Conservation (phyloP, 2,888 invertebrate genomes). For the Zaprionus obscuricornis region DNA sequence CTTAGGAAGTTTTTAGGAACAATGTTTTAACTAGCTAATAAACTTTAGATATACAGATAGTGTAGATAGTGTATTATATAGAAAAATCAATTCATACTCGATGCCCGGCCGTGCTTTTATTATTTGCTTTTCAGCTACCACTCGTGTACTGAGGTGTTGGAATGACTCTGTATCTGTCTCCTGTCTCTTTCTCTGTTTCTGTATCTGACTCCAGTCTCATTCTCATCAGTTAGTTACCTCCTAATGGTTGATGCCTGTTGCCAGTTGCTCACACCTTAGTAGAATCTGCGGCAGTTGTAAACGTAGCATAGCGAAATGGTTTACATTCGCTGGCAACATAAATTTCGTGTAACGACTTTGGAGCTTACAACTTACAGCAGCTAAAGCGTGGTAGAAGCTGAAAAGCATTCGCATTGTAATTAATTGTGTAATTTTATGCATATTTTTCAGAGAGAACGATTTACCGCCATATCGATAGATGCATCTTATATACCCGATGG, state of each 20-base stretch:
- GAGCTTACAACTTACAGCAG: constrained; percentile 22
- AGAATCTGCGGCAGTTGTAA: constrained; percentile 57
- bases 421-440: constrained; percentile 61
- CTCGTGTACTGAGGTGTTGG: constrained; percentile 70
- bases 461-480: constrained; percentile 28
- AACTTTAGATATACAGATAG: too few species aligned
- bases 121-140: constrained; percentile 64
- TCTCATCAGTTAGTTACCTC: constrained; percentile 3
- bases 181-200: constrained; percentile 19
- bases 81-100: constrained; percentile 81
- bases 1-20: too few species aligned
- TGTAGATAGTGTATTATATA: constrained; percentile 35
- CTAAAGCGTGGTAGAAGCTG: constrained; percentile 4
- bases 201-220: too few species aligned
- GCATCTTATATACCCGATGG: constrained; percentile 42
- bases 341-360: constrained; percentile 67
- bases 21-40: too few species aligned
- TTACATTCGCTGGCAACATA: constrained; percentile 76
- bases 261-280: constrained; percentile 25
- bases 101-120: constrained; percentile 63
- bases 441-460: constrained; percentile 46
- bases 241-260: constrained; percentile 15
- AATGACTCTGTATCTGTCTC: constrained; percentile 79
- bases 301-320: constrained; percentile 79
- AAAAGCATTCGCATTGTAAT: constrained; percentile 30